These are phyloP conservation scores for Oxygymnocypris stewartii DNA, from an alignment of 2,113 vertebrate genomes.

Conservation along the genomic window DNA sequence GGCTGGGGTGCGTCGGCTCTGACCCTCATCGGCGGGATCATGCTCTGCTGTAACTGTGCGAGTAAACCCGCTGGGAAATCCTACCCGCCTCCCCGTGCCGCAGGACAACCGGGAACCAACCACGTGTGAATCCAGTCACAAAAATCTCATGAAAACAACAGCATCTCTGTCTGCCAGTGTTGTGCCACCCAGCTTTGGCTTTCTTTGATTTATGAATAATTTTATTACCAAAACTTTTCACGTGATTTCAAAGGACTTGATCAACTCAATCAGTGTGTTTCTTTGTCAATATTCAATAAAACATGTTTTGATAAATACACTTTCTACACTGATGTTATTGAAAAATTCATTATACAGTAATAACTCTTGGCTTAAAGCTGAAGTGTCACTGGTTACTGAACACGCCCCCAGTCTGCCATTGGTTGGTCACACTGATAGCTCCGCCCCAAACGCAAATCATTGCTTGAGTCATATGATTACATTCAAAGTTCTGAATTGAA, in stretches of 20 bases:
- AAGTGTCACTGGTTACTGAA: background rate
- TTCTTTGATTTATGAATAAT: background rate
- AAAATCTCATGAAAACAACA: background rate
- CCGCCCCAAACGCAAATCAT: background rate
- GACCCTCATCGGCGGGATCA: conserved; percentile 82
- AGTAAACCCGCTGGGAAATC: conserved; percentile 73
- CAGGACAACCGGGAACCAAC: conserved; percentile 79
- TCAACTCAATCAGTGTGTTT: background rate
- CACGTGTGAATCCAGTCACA: conserved; percentile 60
- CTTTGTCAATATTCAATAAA: background rate
- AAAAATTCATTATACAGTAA: background rate
- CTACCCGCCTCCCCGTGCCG: conserved; percentile 74
- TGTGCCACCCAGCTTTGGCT: background rate
- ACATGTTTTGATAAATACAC: background rate
- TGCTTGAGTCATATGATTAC: background rate
- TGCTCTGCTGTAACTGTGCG: conserved; percentile 87
- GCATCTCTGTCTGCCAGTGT: background rate
- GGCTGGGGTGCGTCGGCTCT: conserved; percentile 89
- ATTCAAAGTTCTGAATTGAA: background rate
- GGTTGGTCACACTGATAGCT: background rate
- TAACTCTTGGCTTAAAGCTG: background rate
- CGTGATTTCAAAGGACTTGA: background rate
- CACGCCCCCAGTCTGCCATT: background rate
- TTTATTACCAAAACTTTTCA: background rate
- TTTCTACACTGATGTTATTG: background rate